phyloP scores from a whole-genome alignment of 2,888 invertebrate species.

The Calameuta idolon region DNA sequence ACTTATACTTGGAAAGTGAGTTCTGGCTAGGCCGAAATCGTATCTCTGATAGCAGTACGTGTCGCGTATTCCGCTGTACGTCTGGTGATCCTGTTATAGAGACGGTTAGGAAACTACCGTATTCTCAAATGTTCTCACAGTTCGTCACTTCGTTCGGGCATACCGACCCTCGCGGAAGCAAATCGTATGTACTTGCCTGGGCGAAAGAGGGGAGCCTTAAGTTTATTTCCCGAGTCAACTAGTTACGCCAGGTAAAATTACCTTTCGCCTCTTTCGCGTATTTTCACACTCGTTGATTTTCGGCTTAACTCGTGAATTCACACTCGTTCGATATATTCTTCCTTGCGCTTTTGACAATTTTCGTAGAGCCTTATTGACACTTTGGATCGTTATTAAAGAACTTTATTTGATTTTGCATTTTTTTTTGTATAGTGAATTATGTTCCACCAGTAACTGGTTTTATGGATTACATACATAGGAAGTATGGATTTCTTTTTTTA shows the following conservation, averaged over 20 bases:
- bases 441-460: not conserved
- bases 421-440: not conserved
- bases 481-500: not conserved
- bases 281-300: not conserved
- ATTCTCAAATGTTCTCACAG: not conserved
- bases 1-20: conserved; percentile 2
- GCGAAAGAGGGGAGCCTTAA: not conserved
- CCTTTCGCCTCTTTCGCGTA: not conserved
- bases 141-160: not conserved
- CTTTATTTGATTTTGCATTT: not conserved
- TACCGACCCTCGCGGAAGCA: not conserved
- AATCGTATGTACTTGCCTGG: not conserved
- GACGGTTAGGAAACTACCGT: not conserved
- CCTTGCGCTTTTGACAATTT: not conserved
- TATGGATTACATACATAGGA: not conserved
- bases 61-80: not conserved
- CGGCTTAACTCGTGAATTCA: not conserved
- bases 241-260: not conserved
- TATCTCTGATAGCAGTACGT: conserved; percentile 23
- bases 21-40: conserved; percentile 20
- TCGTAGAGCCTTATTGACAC: not conserved
- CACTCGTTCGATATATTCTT: not conserved
- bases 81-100: not conserved
- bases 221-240: not conserved
- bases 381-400: not conserved